phyloP scores from a whole-genome alignment of 2,888 invertebrate genomes.

The Synanthedon vespiformis region DNA sequence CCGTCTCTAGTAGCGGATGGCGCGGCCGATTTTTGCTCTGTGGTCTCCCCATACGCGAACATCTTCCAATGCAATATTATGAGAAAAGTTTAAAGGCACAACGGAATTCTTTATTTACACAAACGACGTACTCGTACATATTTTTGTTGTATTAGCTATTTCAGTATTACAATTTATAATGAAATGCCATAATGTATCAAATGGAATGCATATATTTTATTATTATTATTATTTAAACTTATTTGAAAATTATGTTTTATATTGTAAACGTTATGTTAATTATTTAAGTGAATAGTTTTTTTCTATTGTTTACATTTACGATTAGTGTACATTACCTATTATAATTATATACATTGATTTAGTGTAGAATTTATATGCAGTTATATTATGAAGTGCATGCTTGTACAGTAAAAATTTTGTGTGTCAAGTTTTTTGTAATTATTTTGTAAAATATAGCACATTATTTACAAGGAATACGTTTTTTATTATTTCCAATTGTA shows the following conservation, averaged over 20 bases:
- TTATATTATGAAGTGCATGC: constrained; percentile 32
- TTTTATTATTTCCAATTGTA: constrained; percentile 12
- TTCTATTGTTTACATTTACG: constrained; percentile 30
- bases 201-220: constrained; percentile 47
- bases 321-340: constrained; percentile 38
- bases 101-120: constrained; percentile 12
- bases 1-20: too few species aligned
- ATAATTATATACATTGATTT: constrained; percentile 45
- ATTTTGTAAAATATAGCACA: constrained; percentile 70
- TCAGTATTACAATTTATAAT: constrained; percentile 60
- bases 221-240: constrained; percentile 16
- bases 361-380: constrained; percentile 38
- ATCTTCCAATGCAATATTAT: too few species aligned
- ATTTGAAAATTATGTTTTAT: constrained; percentile 27
- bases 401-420: constrained; percentile 63
- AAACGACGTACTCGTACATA: constrained; percentile 40
- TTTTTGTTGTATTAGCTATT: constrained; percentile 65
- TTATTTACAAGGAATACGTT: constrained; percentile 56
- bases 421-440: constrained; percentile 67
- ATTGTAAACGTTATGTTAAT: constrained; percentile 29
- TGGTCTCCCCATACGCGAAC: too few species aligned
- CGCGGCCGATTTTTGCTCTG: too few species aligned
- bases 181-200: constrained; percentile 65
- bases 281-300: constrained; percentile 40
- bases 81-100: too few species aligned